Evolutionary conservation across 2,113 vertebrate genomes (phyloP), one percentile per base, ranked within the genome.

Genomic region (Apodemus speciosus): DNA sequence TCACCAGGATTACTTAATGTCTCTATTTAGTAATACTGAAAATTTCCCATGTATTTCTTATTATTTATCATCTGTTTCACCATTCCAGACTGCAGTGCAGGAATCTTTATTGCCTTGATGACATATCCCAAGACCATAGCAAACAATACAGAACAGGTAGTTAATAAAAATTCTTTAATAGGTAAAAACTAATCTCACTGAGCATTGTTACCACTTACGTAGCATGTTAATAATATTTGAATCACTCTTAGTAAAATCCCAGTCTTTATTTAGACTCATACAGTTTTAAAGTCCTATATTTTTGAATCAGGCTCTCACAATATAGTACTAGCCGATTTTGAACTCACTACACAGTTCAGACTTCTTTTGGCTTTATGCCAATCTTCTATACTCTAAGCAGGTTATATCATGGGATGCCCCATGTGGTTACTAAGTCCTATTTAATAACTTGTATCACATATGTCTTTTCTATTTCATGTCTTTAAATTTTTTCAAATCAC

Each of bases 61-160:
- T 21, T 77, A 35, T 77, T 94, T 85, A 83, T 23, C 2, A 0
- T 85, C 23, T 88, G 8, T 75, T 13, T 83, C 30, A 75, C 18
- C 25, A 83, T n/a, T 81, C 18, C 32, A n/a, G 62, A 51, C 20
- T 25, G 32, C 30, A 85, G 30, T 71, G 2, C 4, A 88, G 71
- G 32, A 89, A 89, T 90, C n/a, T 86, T 66, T 77, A 35, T 94
- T 90, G 72, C 77, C 18, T 92, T 75, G 85, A 32, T 90, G 23
- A 68, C 80, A 6, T 60, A 93, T 53, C 6, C 21, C 53, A 38
- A 72, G 49, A 83, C 8, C 21, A 15, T 35, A 94, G 35, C 53
- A 89, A 10, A 83, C 13, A 11, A 3, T 35, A 91, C n/a, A 93
- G 0, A 66, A 16, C 90, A 91, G 71, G 18, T 92, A 15, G 20